Percentiles rank a stretch among this genome's conserved stretches.
phyloP scores from a whole-genome alignment of 1,140 invertebrate species.

The Leptinotarsa lineolata region DNA sequence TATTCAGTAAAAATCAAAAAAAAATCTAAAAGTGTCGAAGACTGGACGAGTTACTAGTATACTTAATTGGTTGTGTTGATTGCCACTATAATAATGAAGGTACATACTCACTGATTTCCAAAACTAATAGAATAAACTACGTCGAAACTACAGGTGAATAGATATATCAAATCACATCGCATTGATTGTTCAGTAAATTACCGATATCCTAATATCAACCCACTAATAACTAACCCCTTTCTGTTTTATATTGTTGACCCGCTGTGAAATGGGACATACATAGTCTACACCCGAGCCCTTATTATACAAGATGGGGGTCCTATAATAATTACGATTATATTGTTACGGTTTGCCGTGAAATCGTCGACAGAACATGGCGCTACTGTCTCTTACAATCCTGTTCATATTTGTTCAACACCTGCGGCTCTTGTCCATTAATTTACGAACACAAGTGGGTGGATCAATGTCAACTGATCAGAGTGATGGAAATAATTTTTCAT shows the following conservation, averaged over 20 bases:
- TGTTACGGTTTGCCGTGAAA: conserved; percentile 12
- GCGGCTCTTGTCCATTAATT: conserved; percentile 6
- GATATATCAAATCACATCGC: too few species aligned
- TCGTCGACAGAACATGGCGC: conserved; percentile 1
- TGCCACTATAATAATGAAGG: too few species aligned
- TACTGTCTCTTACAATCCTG: neutral
- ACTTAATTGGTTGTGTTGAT: too few species aligned
- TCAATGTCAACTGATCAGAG: neutral
- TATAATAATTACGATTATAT: conserved; percentile 19
- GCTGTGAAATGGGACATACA: conserved; percentile 4
- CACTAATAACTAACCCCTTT: conserved; percentile 2
- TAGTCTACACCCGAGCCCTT: neutral
- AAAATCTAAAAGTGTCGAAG: too few species aligned
- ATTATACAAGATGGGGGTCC: conserved; percentile 7
- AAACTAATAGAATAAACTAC: too few species aligned
- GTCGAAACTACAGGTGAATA: too few species aligned
- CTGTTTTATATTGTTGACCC: neutral
- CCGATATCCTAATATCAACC: neutral
- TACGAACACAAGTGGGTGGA: neutral
- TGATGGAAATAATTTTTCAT: too few species aligned
- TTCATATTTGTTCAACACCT: conserved; percentile 18
- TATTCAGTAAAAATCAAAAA: too few species aligned
- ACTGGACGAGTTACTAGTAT: too few species aligned
- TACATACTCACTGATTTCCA: too few species aligned
- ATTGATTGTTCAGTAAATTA: neutral